Conservation (phyloP, 2,888 invertebrate genomes). For the Phytoseiulus persimilis region DNA sequence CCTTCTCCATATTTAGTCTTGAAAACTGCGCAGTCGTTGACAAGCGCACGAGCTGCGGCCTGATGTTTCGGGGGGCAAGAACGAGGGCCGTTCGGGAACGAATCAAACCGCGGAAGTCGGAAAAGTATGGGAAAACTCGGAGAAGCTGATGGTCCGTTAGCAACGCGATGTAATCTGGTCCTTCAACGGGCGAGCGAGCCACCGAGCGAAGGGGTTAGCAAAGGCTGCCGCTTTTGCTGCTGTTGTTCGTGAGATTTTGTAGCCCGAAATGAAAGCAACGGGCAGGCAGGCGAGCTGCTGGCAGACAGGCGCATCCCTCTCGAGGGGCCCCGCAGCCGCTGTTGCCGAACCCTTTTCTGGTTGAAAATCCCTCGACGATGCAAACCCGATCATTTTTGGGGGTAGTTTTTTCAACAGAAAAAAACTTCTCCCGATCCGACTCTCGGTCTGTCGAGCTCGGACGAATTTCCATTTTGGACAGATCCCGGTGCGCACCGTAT, state of each 20-base stretch:
- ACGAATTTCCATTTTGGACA: not conserved
- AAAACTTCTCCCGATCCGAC: not conserved
- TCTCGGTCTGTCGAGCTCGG: not conserved
- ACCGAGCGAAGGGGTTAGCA: not conserved
- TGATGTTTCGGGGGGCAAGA: no score
- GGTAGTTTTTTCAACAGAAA: not conserved
- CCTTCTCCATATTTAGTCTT: no score
- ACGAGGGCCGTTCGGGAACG: no score
- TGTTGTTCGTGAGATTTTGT: conserved; percentile 5
- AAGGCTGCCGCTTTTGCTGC: not conserved
- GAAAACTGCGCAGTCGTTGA: no score
- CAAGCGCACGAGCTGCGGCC: no score
- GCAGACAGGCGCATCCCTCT: not conserved
- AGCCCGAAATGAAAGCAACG: not conserved
- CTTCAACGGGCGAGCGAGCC: not conserved
- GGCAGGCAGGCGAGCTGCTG: not conserved
- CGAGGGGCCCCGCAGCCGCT: not conserved
- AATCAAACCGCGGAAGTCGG: no score
- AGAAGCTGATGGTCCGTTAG: not conserved
- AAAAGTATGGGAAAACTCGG: no score
- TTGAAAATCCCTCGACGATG: not conserved
- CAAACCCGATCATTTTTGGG: not conserved
- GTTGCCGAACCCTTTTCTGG: not conserved
- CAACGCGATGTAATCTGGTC: not conserved
- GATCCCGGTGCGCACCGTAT: conserved; percentile 5